Percentiles rank a stretch among this genome's conserved stretches.
These are phyloP conservation scores for Glyptemys insculpta DNA, from an alignment of 2,797 vertebrate genomes.

Conservation along the genomic window DNA sequence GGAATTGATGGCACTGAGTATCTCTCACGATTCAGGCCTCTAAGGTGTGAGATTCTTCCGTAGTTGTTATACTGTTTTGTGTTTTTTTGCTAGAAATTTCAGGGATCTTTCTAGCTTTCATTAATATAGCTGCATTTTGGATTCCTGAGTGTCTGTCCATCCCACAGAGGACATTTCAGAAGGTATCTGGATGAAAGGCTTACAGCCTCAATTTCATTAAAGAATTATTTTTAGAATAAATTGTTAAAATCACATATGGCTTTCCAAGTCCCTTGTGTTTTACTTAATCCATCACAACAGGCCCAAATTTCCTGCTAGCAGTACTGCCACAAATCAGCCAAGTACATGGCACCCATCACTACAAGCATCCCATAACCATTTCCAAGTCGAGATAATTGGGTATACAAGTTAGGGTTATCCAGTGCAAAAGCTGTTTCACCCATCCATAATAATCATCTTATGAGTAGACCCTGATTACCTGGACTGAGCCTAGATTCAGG, in stretches of 20 bases:
- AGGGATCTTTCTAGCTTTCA: background rate
- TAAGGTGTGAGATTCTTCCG: background rate
- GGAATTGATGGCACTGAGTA: background rate
- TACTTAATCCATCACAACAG: background rate
- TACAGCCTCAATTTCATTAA: background rate
- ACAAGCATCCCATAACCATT: background rate
- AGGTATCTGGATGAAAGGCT: background rate
- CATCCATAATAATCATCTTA: background rate
- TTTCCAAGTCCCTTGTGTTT: background rate
- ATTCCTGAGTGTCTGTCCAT: fast-evolving
- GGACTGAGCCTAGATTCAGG: background rate
- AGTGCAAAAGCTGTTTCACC: background rate
- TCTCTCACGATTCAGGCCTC: background rate
- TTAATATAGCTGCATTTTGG: background rate
- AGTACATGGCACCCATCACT: background rate
- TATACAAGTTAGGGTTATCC: background rate
- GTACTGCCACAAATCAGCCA: background rate
- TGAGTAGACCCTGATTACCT: background rate
- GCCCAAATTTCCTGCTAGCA: background rate
- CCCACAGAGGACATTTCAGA: background rate
- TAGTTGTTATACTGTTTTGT: background rate
- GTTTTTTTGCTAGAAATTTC: background rate
- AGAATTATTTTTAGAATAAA: background rate
- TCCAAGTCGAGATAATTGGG: background rate
- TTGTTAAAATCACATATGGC: background rate